Evolutionary conservation across 2,888 invertebrate species (phyloP).

Genomic region (Tubulanus polymorphus): DNA sequence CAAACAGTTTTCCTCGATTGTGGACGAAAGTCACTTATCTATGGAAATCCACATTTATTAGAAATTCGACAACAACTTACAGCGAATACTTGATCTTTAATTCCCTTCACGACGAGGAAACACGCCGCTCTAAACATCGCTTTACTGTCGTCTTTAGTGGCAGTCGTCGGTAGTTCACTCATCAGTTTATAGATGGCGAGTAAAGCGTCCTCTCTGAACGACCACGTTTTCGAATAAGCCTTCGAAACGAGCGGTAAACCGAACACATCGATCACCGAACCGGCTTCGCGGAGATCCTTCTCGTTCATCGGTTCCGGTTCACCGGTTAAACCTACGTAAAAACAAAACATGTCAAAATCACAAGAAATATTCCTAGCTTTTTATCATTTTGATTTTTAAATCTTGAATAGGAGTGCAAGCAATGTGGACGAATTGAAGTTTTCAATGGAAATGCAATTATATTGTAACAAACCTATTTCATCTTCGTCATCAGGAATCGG

Average conservation of each 20-base stretch:
- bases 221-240: constrained; percentile 52
- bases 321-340: constrained; percentile 25
- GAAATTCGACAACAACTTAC: no score
- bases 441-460: no score
- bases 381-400: no score
- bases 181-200: constrained; percentile 45
- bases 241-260: constrained; percentile 72
- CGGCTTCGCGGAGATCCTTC: constrained; percentile 64
- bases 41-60: no score
- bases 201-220: constrained; percentile 49
- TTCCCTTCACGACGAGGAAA: constrained; percentile 42
- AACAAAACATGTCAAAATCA: neutral
- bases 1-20: no score
- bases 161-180: constrained; percentile 28
- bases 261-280: constrained; percentile 84
- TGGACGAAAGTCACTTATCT: no score
- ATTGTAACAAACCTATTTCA: no score
- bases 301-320: constrained; percentile 51
- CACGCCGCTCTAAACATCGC: constrained; percentile 42
- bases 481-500: no score
- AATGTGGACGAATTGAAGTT: no score
- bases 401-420: no score
- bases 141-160: constrained; percentile 45
- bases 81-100: constrained; percentile 51
- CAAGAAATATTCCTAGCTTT: no score